Conservation (phyloP, 2,888 invertebrate genomes). For the Ferdinandea cuprea region DNA sequence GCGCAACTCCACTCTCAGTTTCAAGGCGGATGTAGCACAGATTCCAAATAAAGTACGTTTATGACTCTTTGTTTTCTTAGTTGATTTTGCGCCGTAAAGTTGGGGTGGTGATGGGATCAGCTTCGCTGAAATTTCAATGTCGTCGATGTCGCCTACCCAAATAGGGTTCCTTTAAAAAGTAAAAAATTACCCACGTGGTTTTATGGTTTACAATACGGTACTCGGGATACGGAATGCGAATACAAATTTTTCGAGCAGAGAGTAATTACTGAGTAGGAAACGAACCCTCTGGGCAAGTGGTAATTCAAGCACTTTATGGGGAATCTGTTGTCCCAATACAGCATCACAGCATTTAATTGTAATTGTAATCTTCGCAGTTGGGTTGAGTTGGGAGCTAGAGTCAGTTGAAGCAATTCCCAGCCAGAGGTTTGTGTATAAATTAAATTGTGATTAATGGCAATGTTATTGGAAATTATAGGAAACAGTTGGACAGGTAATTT, state of each 20-base stretch:
- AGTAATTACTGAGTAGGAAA: conserved; percentile 55
- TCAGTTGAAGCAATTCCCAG: conserved; percentile 4
- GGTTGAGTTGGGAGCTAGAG: not conserved
- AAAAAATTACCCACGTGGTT: conserved; percentile 66
- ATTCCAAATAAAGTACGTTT: not conserved
- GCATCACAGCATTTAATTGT: conserved; percentile 51
- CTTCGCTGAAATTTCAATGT: not conserved
- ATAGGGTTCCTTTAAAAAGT: conserved; percentile 8
- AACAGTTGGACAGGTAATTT: conserved; percentile 49
- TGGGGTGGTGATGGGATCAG: not conserved
- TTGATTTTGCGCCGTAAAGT: conserved; percentile 54
- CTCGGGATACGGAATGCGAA: conserved; percentile 25
- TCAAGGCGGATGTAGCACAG: conserved; percentile 3
- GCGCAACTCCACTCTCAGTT: conserved; percentile 43
- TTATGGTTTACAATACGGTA: conserved; percentile 42
- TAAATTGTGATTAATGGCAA: conserved; percentile 64
- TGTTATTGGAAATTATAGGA: conserved; percentile 54
- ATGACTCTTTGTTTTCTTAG: not conserved
- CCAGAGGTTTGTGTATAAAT: conserved; percentile 55
- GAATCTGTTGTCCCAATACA: conserved; percentile 40
- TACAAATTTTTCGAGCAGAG: conserved; percentile 38
- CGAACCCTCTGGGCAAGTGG: conserved; percentile 11
- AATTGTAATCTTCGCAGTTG: conserved; percentile 43
- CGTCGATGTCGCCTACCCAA: not conserved
- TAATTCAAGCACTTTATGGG: conserved; percentile 48